Evolutionary conservation across 1,140 invertebrate species (phyloP), one percentile per base, ranked within the genome.

Genomic region (Teleopsis dalmanni): DNA sequence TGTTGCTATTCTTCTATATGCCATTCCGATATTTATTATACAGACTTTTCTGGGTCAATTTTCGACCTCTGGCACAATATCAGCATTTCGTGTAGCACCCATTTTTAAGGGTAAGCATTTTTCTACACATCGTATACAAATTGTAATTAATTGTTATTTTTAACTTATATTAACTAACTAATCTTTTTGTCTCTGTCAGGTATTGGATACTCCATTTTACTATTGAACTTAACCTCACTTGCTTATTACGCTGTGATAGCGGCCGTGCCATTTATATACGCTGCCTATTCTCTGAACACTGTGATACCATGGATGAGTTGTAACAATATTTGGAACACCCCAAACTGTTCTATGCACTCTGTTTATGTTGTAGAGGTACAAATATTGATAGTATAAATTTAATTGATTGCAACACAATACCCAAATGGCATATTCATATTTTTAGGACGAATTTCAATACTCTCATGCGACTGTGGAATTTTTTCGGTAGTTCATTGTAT

Each of bases 31-130:
- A 53, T 68, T 68, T 58, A 37, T 67, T 29, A 58, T 68, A 47
- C 65, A 68, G 62, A 60, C 64, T 43, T 68, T 67, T 62, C 26
- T 68, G 46, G 65, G 65, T 22, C 65, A 68, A 37, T 68, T 68
- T 29, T 68, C 65, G 6, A 52, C 60, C 16, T 67, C 64, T 6
- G 65, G 64, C 11, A 43, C 59, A 1, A 65, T 68, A 22, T 65
- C 65, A 22, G 64, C 65, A 27, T 68, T 67, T 58, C 65, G 65
- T n/a, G 62, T 65, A 22, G 58, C 64, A 26, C 65, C 65, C n/a
- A 61, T 68, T 29, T 67, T 67, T 34, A 68, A 65, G 56, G 65
- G 65, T 67, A 34, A 35, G 3, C n/a, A 31, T 45, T 7, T 45
- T 13, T 1, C n/a, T 48, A 29, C 18, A 22, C 7, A 37, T 29